These are phyloP conservation scores for Crioceris asparagi DNA, from an alignment of 2,888 invertebrate species.

Conservation along the genomic window DNA sequence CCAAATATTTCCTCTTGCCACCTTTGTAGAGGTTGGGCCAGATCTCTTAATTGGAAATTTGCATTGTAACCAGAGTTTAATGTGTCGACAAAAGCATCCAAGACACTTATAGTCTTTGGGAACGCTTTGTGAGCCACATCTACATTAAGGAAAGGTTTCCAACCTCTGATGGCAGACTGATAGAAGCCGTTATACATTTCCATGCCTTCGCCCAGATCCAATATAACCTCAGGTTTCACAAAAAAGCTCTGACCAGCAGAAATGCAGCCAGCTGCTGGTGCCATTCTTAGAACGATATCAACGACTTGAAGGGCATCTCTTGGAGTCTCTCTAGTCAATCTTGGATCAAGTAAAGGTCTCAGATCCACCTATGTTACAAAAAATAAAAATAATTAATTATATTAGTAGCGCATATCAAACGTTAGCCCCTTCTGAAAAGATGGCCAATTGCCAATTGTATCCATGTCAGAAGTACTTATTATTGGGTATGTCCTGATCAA, in stretches of 20 bases:
- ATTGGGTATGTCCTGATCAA: too few species aligned
- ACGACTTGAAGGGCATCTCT: conserved; percentile 64
- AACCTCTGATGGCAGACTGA: conserved; percentile 84
- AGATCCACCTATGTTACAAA: conserved; percentile 43
- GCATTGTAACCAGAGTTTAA: conserved; percentile 5
- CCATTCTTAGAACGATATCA: conserved; percentile 68
- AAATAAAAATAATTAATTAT: too few species aligned
- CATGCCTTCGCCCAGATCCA: conserved; percentile 60
- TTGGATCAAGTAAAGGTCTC: conserved; percentile 20
- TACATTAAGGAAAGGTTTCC: conserved; percentile 80
- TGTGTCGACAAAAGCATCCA: conserved; percentile 29
- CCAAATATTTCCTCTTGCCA: conserved; percentile 17
- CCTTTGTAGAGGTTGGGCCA: conserved; percentile 10
- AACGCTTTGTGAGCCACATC: conserved; percentile 81
- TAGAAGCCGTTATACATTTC: conserved; percentile 92
- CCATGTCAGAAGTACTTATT: too few species aligned
- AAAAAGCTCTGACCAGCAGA: conserved; percentile 26
- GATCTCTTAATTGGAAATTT: conserved; percentile 9
- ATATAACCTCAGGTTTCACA: conserved; percentile 29
- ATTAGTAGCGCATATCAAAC: too few species aligned
- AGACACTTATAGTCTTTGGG: conserved; percentile 44
- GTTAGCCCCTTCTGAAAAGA: too few species aligned
- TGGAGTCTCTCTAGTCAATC: conserved; percentile 32
- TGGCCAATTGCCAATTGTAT: too few species aligned
- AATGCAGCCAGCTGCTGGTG: conserved; percentile 38